Base-by-base conservation (phyloP, 2,888 invertebrate genomes). In the Alviniconcha strummeri region DNA sequence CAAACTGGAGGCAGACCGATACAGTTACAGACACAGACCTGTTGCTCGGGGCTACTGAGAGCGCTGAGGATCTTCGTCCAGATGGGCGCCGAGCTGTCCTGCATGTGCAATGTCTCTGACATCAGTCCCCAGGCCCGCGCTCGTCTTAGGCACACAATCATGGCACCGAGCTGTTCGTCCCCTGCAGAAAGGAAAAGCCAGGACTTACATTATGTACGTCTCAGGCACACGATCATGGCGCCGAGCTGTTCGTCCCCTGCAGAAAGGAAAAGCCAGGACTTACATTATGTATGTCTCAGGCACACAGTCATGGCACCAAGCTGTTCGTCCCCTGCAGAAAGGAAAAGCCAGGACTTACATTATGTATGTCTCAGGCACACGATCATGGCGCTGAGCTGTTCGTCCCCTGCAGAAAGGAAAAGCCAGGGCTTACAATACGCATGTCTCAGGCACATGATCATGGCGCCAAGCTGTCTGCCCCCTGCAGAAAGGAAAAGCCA, bases 1-100 rank as follows among this genome's bases (percentile, higher is more conserved):
- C 36, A 36, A 36, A 36, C 36, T 36, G 36, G 1, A 36, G 36
- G 36, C 36, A 36, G 36, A 36, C 36, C 36, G 36, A 36, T 36
- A 36, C 36, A 36, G 36, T 36, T 36, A 36, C 36, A 36, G 36
- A 36, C 36, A 81, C 89, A 90, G 90, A 96, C 96, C 94, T 96
- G 95, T 83, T 96, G 95, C 79, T 94, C 94, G 6, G 94, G 94
- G 90, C 95, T 95, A 0, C 95, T 94, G 57, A 96, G 95, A 5
- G 96, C 96, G 81, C 92, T 89, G 85, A 95, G 92, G 79, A 97
- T 92, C 55, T 94, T 92, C 6, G 94, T 91, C 84, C 72, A 77
- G 71, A 74, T 19, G 3, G 64, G 36, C 9, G 82, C 36, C 5
- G 52, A 13, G 4, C 77, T 13, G 55, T 77, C 83, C 69, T n/a